phyloP scores from a whole-genome alignment of 2,888 invertebrate species.

The Sicus ferrugineus region DNA sequence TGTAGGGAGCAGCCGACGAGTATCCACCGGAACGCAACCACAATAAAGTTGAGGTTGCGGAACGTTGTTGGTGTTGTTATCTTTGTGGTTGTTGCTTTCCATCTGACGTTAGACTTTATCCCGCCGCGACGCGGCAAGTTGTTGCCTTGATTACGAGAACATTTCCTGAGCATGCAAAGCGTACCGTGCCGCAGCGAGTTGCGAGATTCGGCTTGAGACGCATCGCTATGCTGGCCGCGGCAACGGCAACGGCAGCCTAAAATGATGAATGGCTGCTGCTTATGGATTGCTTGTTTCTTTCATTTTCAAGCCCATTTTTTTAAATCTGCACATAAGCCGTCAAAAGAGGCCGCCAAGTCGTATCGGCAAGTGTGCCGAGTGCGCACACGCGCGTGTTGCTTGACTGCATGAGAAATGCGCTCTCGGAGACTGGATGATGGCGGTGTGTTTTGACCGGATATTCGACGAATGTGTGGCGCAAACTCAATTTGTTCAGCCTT shows the following conservation, averaged over 20 bases:
- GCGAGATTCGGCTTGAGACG: neutral
- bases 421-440: too few species aligned
- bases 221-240: neutral
- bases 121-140: neutral
- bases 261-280: constrained; percentile 1
- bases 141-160: constrained; percentile 1
- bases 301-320: neutral
- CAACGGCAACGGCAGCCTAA: neutral
- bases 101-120: neutral
- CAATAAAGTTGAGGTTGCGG: constrained; percentile 10
- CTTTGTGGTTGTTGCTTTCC: neutral
- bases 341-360: constrained; percentile 4
- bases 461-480: too few species aligned
- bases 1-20: neutral
- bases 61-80: neutral
- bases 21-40: constrained; percentile 10
- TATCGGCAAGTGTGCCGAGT: neutral
- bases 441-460: too few species aligned
- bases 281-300: neutral
- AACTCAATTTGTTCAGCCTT: too few species aligned
- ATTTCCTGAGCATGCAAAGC: constrained; percentile 5
- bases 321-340: neutral
- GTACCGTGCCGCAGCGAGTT: neutral
- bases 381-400: neutral
- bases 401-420: neutral